Base-by-base conservation (phyloP, 2,888 invertebrate genomes). In the Gymnosoma rotundatum region DNA sequence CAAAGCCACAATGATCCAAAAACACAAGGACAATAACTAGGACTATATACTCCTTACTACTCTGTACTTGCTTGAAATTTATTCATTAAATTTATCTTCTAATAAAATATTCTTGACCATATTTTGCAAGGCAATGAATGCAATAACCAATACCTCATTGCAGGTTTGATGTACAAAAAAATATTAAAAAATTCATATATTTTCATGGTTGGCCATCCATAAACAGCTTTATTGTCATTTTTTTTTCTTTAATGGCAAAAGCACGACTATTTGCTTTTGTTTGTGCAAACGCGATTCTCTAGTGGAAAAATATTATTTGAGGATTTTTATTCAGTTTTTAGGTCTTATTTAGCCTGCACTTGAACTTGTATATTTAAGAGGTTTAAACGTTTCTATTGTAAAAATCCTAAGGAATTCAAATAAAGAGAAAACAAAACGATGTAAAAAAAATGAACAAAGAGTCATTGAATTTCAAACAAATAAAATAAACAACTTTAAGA, bases 361-460 rank as follows among this genome's bases (percentile, higher is more conserved):
- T 83, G 83, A 74, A 83, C 83, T 83, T 83, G 83, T 61, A 21
- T 78, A 75, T 76, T 52, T 70, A 60, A 45, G 63, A 64, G 69
- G 38, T 64, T 78, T 64, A 67, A 52, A 79, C 45, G 38, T 18
- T 56, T 38, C 48, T 58, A 56, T 45, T 32, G 58, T 58, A 14
- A 20, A 45, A 52, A 50, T 66, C 48, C 45, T 60, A 60, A 61
- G 12, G 48, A 76, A 56, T 64, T 69, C 50, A 80, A 52, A 74
- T 50, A 75, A 45, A 63, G 63, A 58, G 12, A 48, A 63, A 14
- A 64, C 42, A 63, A 32, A 48, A 67, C 12, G 25, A 69, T 32
- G 21, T 20, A 3, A n/a, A 32, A 14, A 56, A 58, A 60, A 12
- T 60, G 4, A 20, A 76, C 32, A 60, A 54, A 73, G 52, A 82